These are phyloP conservation scores for Lophius piscatorius DNA, from an alignment of 2,113 vertebrate genomes.

Conservation along the genomic window DNA sequence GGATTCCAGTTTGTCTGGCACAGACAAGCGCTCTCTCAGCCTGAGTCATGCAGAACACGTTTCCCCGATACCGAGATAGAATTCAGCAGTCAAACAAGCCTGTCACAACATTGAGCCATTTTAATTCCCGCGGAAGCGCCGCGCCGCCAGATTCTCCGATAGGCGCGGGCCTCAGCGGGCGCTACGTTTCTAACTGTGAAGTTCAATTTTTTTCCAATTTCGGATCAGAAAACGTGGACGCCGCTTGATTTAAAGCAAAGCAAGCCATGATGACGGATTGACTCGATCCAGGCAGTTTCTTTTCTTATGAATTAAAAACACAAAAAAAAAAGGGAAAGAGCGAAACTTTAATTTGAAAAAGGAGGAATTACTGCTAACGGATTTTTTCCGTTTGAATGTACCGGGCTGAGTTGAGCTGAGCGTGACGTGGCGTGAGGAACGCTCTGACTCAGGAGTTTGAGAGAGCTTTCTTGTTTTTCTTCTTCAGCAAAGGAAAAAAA, in stretches of 20 bases:
- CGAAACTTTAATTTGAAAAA: no score
- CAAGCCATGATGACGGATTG: no score
- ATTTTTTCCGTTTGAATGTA: no score
- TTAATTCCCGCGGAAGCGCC: slow-evolving; percentile 51
- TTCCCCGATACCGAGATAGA: slow-evolving; percentile 57
- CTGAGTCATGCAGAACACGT: slow-evolving; percentile 55
- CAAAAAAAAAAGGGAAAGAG: no score
- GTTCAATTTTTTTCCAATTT: no score
- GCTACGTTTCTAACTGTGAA: no score
- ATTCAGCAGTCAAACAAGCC: slow-evolving; percentile 36
- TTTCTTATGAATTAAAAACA: no score
- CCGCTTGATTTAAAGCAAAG: no score
- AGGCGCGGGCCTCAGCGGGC: slow-evolving; percentile 45
- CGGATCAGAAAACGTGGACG: no score
- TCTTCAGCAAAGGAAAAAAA: slow-evolving; percentile 32
- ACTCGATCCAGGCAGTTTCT: no score
- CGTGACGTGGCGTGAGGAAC: slow-evolving; percentile 24
- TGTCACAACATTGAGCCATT: slow-evolving; percentile 36
- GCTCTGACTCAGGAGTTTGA: slow-evolving; percentile 62
- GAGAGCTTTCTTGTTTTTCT: slow-evolving; percentile 51
- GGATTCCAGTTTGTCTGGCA: slow-evolving; percentile 46
- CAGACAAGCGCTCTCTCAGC: slow-evolving; percentile 56
- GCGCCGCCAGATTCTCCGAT: slow-evolving; percentile 50
- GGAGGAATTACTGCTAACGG: no score
- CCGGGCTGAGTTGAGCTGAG: no score